These are phyloP conservation scores for Megaceryle alcyon DNA, from an alignment of 2,797 vertebrate species.

Conservation along the genomic window DNA sequence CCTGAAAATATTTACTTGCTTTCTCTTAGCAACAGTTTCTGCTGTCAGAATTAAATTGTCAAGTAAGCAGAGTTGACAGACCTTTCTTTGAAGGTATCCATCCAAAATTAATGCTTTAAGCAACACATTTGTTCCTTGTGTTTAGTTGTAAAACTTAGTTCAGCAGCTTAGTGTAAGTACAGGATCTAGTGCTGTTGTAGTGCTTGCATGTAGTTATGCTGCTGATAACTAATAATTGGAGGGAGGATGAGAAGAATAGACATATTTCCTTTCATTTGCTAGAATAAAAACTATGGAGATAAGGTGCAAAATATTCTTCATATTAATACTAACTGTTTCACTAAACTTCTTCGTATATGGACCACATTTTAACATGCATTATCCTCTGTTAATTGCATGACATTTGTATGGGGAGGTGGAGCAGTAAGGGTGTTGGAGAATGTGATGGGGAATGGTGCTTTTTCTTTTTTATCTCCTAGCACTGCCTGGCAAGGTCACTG, in stretches of 20 bases:
- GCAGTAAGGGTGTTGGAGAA: not conserved
- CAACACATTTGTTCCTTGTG: not conserved
- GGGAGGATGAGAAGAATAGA: not conserved
- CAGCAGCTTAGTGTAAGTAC: not conserved
- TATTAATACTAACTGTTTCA: not conserved
- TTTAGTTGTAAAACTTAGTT: not conserved
- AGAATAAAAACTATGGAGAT: not conserved
- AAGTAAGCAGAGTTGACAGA: not conserved
- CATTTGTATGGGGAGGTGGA: not conserved
- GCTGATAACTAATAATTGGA: not conserved
- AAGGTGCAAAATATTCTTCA: not conserved
- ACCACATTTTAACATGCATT: not conserved
- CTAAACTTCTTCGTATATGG: not conserved
- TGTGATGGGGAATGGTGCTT: not conserved
- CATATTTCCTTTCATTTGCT: not conserved
- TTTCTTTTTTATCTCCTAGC: not conserved
- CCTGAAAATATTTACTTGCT: not conserved
- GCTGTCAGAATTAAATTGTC: not conserved
- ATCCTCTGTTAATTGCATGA: not conserved
- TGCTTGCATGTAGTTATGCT: not conserved
- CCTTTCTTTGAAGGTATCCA: not conserved
- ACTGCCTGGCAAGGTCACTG: slow-evolving; percentile 3
- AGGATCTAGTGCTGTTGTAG: not conserved
- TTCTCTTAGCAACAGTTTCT: not conserved
- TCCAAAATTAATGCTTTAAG: not conserved